Evolutionary conservation across 2,888 invertebrate species (phyloP).

Genomic region (Erannis defoliaria): DNA sequence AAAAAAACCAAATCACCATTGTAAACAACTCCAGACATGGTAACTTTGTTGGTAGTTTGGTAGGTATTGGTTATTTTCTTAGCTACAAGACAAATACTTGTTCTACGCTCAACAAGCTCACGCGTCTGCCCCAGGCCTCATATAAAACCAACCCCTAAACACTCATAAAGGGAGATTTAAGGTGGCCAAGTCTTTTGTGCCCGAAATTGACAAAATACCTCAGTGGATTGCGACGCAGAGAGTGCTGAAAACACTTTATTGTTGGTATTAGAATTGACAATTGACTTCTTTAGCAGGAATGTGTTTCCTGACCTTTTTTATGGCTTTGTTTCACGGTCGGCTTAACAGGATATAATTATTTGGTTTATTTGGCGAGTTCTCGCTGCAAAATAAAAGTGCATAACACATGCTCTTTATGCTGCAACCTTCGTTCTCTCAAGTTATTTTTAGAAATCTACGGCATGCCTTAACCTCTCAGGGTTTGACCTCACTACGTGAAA

Average conservation of each 20-base stretch:
- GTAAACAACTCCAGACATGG: too few species aligned
- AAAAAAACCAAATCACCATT: too few species aligned
- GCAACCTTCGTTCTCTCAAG: too few species aligned
- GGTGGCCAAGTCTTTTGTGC: conserved; percentile 56
- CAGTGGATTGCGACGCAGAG: conserved; percentile 45
- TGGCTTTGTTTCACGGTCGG: too few species aligned
- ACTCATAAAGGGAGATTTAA: conserved; percentile 59
- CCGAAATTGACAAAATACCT: conserved; percentile 65
- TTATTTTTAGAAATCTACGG: too few species aligned
- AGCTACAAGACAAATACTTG: conserved; percentile 1
- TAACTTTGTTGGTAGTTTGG: too few species aligned
- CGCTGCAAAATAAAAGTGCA: too few species aligned
- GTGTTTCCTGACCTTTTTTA: conserved; percentile 6
- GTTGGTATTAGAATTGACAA: conserved; percentile 17
- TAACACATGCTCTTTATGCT: too few species aligned
- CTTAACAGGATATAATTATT: too few species aligned
- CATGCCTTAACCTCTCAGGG: too few species aligned
- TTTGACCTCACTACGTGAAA: too few species aligned
- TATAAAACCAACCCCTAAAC: conserved; percentile 47
- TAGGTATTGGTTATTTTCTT: neutral
- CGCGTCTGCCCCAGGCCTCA: conserved; percentile 10
- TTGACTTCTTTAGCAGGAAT: conserved; percentile 21
- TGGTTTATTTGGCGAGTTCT: too few species aligned
- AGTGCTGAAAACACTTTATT: conserved; percentile 39
- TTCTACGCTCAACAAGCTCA: conserved; percentile 9